Evolutionary conservation across 2,888 invertebrate species (phyloP), one percentile per base, ranked within the genome.

Genomic region (Polymixis flavicincta): DNA sequence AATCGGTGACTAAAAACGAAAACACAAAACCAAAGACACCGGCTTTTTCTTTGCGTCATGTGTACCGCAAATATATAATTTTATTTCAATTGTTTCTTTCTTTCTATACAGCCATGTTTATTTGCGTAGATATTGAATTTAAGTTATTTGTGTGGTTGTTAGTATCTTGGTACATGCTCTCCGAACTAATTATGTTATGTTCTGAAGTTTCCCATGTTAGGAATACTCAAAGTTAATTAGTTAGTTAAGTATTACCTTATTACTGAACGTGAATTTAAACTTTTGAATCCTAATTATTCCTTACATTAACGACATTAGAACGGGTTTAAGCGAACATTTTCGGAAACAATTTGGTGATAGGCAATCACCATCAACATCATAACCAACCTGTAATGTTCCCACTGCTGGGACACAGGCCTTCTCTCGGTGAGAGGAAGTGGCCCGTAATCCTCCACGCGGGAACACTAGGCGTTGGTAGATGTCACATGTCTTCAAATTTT

Each of bases 171-270:
- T 54, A 50, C 25, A 64, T 22, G 48, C 8, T 79, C 28, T 57
- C 0, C 4, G 19, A 69, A 50, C 54, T 82, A 76, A 76, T 77
- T 32, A 45, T 52, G 57, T 64, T 68, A 50, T 54, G 22, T 82
- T 68, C 32, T 14, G 17, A 82, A 82, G 59, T 82, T 79, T 69
- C n/a, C 19, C 22, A 8, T 52, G 55, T 52, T 82, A 42, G 54
- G 14, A 69, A 64, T 59, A 64, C 45, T 1, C 32, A n/a, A 76
- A 69, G 57, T 69, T 54, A 37, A 60, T 66, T 50, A 54, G 37
- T 45, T 45, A 50, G 14, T 11, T 52, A 28, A 22, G 17, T 57
- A 57, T 55, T 61, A 28, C 25, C 52, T 63, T 42, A 55, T 61
- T n/a, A 50, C 22, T 63, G 63, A 42, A 55, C 61, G 14, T 37